Evolutionary conservation across 2,797 vertebrate genomes (phyloP), one percentile per base, ranked within the genome.

Genomic region (Sebastiscus albofasciatus): DNA sequence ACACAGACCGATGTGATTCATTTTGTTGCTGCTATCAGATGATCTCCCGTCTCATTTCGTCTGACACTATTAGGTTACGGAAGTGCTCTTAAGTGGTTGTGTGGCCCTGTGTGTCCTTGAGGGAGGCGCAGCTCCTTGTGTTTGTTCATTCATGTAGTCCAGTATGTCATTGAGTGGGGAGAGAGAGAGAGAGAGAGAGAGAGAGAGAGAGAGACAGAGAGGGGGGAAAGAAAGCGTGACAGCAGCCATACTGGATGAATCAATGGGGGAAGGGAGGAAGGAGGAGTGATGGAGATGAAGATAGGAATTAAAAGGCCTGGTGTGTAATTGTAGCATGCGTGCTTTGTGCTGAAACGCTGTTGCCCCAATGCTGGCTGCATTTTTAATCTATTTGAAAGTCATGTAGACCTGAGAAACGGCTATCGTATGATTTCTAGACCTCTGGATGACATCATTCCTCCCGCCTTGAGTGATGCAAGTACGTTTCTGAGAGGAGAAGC

Each of bases 31-130:
- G 78, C 81, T 78, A 85, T 89, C 85, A 75, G 72, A 72, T 69
- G 79, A 83, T 84, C 67, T 71, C 31, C 54, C 87, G 83, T 82
- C 78, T 88, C 71, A 81, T 79, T 91, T 65, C 75, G 79, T 85
- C 74, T 34, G 79, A 84, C 70, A 75, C 79, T 83, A 78, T 92
- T 82, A 66, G 79, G 81, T 90, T 86, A 82, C 66, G 49, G 81
- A 88, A 84, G 75, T 59, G 85, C 89, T 90, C 72, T 79, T n/a
- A 85, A 90, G 83, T 88, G 83, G 74, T 72, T 83, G 78, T 81
- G 79, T 58, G 33, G 46, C 46, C 66, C 76, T 49, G 67, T 67
- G 31, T 84, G 66, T 90, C 83, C 80, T 74, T 90, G 79, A 82
- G 77, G 77, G 68, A 81, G 52, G 5, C 34, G 20, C 72, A 5